Evolutionary conservation across 2,888 invertebrate species (phyloP), one percentile per base, ranked within the genome.

Genomic region (Melinaea marsaeus): DNA sequence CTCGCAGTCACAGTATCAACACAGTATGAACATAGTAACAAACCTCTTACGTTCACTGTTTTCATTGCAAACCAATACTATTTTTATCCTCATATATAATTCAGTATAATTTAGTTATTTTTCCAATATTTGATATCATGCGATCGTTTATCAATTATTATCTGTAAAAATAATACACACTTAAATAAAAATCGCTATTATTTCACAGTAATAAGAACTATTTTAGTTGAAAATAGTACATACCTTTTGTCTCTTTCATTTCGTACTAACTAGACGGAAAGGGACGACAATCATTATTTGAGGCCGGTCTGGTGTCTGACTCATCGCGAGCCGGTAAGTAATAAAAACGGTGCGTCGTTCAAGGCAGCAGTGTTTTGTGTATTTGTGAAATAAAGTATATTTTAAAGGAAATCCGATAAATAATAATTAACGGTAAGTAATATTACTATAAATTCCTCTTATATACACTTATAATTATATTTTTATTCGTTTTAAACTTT

Each of bases 231-330:
- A 51, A 51, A 32, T 51, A 32, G 32, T 32, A 32, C 11, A 32
- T 32, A 32, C 11, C 7, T 32, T 51, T 32, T 32, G 32, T 51
- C 51, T 51, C 51, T 9, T 32, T 51, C 11, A 5, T 22, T 32
- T 32, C 9, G 51, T 51, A 51, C 2, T 51, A 7, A 9, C 32
- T 9, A 51, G 32, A 51, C 22, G 11, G 51, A 32, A 32, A 32
- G 7, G 9, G 32, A 51, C 22, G 51, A 32, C 51, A 51, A 51
- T 51, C 51, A 51, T 32, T 51, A 51, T 51, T 51, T 51, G 51
- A 22, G 51, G 51, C 51, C 51, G 9, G 32, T 51, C 46, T 46
- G 46, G n/a, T n/a, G 11, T n/a, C 13, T 51, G 51, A 32, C 51
- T 51, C 32, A 32, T 32, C 51, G 32, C 32, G 7, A 51, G 32